Base-by-base conservation (phyloP, 2,888 invertebrate species). In the Mellilla xanthometata region DNA sequence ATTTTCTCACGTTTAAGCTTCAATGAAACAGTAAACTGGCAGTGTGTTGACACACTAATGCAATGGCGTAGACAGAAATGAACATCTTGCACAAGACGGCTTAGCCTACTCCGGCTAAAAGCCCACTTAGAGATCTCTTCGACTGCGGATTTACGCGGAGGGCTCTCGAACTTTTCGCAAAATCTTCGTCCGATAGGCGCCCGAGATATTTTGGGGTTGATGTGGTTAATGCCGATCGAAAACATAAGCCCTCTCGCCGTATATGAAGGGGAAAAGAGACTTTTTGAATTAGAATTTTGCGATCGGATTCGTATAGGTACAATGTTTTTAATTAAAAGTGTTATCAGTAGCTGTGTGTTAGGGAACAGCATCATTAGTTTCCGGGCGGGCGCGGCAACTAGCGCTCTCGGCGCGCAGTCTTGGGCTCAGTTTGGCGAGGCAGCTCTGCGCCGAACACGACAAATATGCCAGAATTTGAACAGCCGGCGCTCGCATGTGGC, bases 111-210 rank as follows among this genome's bases (percentile, higher is more conserved):
- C 73, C 72, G 75, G 72, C 85, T 88, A 88, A 88, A 88, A 89
- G 88, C 88, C 84, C 86, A 88, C 88, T 89, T 86, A 87, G 80
- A 83, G 73, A 80, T 81, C 83, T 83, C 81, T 82, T 83, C 81
- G 74, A 71, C 67, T 68, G 62, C 77, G 86, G 86, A 86, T 87
- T 85, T 85, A 78, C 72, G 72, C 71, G 61, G 75, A 81, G 78
- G 78, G 78, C 74, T 77, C 78, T 78, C 66, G 58, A 81, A 80
- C 71, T 80, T 82, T 77, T 73, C 76, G 63, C 70, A 67, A 64
- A 65, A 80, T 80, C 77, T 79, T 75, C 68, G 67, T 61, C 77
- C 78, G 80, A 82, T 85, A 82, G 49, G 28, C 47, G 47, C 45
- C 41, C 45, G 39, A 81, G 73, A 76, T 77, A 78, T 78, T 79